These are phyloP conservation scores for Agonopterix heracliana DNA, from an alignment of 2,888 invertebrate species.

Conservation along the genomic window DNA sequence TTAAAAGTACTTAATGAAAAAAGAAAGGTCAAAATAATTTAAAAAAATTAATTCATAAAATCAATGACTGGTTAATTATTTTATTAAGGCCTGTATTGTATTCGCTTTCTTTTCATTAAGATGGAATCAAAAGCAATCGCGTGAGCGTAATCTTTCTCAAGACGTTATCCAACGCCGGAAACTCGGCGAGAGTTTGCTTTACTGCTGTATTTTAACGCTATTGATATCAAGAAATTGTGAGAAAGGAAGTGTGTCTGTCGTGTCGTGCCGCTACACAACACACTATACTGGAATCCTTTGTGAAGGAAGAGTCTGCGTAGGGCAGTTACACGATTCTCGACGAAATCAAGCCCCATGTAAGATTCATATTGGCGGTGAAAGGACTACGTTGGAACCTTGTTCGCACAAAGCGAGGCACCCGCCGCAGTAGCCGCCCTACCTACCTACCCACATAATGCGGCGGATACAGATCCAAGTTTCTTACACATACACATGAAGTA, in stretches of 20 bases:
- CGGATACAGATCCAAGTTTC: slow-evolving; percentile 73
- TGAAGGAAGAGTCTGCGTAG: slow-evolving; percentile 46
- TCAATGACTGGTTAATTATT: slow-evolving; percentile 3
- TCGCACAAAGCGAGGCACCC: slow-evolving; percentile 61
- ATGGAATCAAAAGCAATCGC: slow-evolving; percentile 31
- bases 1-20: slow-evolving; percentile 3
- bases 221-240: slow-evolving; percentile 72
- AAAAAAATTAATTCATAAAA: background rate
- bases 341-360: slow-evolving; percentile 46
- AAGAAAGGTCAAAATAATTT: background rate
- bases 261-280: slow-evolving; percentile 57
- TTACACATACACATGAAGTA: slow-evolving; percentile 64
- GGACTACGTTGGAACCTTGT: slow-evolving; percentile 56
- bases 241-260: slow-evolving; percentile 72
- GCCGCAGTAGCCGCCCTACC: slow-evolving; percentile 70
- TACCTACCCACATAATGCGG: slow-evolving; percentile 71
- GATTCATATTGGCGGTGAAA: slow-evolving; percentile 66
- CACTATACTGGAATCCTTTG: slow-evolving; percentile 53
- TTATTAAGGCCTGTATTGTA: slow-evolving; percentile 6
- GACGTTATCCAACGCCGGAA: slow-evolving; percentile 46
- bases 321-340: slow-evolving; percentile 49
- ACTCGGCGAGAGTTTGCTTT: slow-evolving; percentile 56
- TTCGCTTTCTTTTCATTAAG: slow-evolving; percentile 4
- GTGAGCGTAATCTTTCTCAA: slow-evolving; percentile 43
- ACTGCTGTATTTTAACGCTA: slow-evolving; percentile 57